Evolutionary conservation across 1,140 invertebrate species (phyloP).

Genomic region (Tetramorium parvispinum): DNA sequence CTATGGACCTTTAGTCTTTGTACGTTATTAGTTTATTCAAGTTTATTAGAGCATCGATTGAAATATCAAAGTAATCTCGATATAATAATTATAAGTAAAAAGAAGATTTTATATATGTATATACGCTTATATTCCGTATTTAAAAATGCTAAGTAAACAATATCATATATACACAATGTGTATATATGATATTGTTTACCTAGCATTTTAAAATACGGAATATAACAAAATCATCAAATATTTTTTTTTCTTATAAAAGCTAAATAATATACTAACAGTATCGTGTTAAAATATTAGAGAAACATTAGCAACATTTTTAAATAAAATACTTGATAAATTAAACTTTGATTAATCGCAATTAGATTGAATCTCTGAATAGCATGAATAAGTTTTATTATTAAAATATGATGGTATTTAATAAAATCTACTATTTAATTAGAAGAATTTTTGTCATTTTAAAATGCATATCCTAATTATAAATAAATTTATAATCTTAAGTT

Average conservation of each 20-base stretch:
- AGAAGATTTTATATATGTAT: background rate
- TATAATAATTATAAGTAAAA: background rate
- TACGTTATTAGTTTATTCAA: slow-evolving; percentile 17
- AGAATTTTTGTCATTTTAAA: background rate
- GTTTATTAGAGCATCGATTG: slow-evolving; percentile 21
- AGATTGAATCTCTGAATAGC: background rate
- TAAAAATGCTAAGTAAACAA: no score
- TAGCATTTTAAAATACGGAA: background rate
- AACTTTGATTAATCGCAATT: background rate
- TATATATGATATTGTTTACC: background rate
- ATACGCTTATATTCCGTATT: no score
- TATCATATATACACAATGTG: no score
- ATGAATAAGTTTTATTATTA: background rate
- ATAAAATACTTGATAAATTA: background rate
- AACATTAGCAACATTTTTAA: background rate
- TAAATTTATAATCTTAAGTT: background rate
- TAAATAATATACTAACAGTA: background rate
- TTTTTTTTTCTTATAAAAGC: background rate
- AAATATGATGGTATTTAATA: background rate
- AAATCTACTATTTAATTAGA: background rate
- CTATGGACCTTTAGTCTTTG: background rate
- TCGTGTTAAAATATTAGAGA: background rate
- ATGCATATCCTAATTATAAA: background rate
- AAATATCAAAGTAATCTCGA: background rate
- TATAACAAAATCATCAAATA: background rate